Evolutionary conservation across 2,797 vertebrate species (phyloP).

Genomic region (Gorsachius magnificus): DNA sequence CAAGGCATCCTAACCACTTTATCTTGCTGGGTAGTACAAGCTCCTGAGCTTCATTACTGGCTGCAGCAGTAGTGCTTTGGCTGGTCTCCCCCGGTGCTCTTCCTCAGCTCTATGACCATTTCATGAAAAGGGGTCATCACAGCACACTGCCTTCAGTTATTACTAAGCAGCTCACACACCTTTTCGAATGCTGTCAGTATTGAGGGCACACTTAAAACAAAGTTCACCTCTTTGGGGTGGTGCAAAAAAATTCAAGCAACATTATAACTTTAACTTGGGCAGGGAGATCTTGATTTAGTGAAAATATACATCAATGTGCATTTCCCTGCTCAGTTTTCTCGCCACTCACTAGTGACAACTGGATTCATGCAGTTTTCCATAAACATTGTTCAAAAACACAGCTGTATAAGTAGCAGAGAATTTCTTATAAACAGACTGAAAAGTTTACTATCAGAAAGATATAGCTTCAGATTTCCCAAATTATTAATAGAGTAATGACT

Average conservation of each 20-base stretch:
- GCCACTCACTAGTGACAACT: neutral
- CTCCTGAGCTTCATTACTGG: neutral
- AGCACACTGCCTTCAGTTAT: neutral
- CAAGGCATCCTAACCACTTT: neutral
- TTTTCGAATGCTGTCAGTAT: neutral
- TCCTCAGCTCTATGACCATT: neutral
- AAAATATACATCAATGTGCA: neutral
- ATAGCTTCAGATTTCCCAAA: neutral
- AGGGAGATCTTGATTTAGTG: neutral
- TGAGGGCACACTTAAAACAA: neutral
- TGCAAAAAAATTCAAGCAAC: neutral
- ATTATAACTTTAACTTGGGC: neutral
- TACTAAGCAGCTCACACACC: neutral
- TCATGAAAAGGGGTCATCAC: neutral
- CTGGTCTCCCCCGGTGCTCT: neutral
- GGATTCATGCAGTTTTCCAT: neutral
- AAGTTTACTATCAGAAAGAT: neutral
- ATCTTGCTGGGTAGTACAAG: neutral
- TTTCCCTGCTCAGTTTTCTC: neutral
- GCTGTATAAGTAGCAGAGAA: neutral
- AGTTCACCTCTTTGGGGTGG: neutral
- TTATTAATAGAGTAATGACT: neutral
- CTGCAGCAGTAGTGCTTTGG: neutral
- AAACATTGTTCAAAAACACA: neutral
- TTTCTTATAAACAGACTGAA: neutral